Evolutionary conservation across 2,888 invertebrate genomes (phyloP), one percentile per base, ranked within the genome.

Genomic region (Salpingus planirostris): DNA sequence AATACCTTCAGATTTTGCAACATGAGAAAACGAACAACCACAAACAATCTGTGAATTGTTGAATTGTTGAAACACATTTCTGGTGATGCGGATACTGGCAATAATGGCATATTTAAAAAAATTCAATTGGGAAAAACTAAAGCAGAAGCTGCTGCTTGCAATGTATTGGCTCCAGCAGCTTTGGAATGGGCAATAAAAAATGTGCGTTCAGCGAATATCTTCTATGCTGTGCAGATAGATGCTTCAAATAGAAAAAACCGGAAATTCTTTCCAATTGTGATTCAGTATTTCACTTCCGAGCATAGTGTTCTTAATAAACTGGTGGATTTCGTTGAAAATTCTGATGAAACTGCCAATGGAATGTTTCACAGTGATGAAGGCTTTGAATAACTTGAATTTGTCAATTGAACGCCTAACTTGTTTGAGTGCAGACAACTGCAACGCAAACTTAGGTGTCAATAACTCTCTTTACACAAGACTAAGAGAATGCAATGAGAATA

Each of bases 401-500:
- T 6, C n/a, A 5, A 24, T 24, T 24, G 24, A 24, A 6, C n/a
- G 10, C 6, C 5, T 24, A 6, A 24, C 11, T 6, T 10, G 24
- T 24, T 11, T 24, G 10, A 24, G 24, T 24, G 24, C 24, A 24
- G 24, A n/a, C 11, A 24, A 24, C 24, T 24, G 24, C 24, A 24
- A 24, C 10, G 24, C 24, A 6, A 24, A 24, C 10, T 24, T 24
- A 8, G 24, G 24, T 6, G 11, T n/a, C 10, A 5, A 11, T 6
- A 24, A 11, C 10, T 24, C 11, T 6, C 11, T 24, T 8, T 24
- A 10, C 24, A 24, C 24, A 24, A 8, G 11, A 10, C 24, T 24
- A 7, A 5, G 10, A n/a, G 24, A 11, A 6, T 6, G 5, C 5
- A 24, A 24, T 24, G 6, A 8, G 6, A 24, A n/a, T n/a, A 24